Percentiles rank a stretch among this genome's conserved stretches.
Conservation (phyloP, 2,797 vertebrate genomes). For the Gymnoscopelus braueri region DNA sequence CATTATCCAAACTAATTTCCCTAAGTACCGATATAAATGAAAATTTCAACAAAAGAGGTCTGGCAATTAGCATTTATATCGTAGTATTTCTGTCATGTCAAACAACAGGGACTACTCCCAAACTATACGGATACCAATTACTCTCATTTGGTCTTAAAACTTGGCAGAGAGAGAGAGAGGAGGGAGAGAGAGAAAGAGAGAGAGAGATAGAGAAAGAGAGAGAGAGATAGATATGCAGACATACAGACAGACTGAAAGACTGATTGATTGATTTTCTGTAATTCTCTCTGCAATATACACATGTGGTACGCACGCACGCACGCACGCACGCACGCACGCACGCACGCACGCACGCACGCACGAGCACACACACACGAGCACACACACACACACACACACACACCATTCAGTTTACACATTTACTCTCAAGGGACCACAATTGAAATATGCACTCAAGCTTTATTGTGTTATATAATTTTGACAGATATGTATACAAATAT, state of each 20-base stretch:
- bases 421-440: no score
- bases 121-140: constrained; percentile 8
- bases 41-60: constrained; percentile 9
- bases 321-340: no score
- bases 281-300: no score
- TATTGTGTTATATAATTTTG: no score
- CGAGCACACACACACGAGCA: no score
- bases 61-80: constrained; percentile 5
- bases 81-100: constrained; percentile 9
- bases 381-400: no score
- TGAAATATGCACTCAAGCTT: no score
- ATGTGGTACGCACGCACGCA: no score
- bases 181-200: neutral
- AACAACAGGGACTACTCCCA: constrained; percentile 2
- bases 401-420: no score
- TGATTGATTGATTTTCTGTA: no score
- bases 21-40: constrained; percentile 13
- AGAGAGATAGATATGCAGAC: neutral
- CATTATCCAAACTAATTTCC: constrained; percentile 10
- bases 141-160: neutral
- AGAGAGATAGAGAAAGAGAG: neutral
- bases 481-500: no score
- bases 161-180: neutral
- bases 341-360: no score
- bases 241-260: neutral